phyloP scores from a whole-genome alignment of 1,140 invertebrate genomes.

The Camponotus floridanus region DNA sequence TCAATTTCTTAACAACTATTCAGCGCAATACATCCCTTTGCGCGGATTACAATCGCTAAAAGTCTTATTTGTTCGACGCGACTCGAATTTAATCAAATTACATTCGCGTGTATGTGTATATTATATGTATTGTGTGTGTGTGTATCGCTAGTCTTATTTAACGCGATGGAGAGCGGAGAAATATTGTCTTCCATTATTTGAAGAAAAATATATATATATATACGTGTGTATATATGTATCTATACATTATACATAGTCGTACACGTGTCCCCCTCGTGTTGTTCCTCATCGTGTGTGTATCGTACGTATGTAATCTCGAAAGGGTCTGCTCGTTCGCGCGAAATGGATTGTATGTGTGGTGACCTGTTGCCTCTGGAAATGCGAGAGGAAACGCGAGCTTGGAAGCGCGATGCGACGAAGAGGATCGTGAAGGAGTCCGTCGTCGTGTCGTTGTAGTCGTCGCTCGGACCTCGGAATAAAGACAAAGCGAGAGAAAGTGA shows the following conservation, averaged over 20 bases:
- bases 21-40: not conserved
- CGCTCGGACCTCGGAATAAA: not conserved
- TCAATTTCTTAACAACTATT: slow-evolving; percentile 46
- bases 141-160: slow-evolving; percentile 70
- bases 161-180: slow-evolving; percentile 81
- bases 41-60: slow-evolving; percentile 15
- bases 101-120: not conserved
- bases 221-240: slow-evolving; percentile 23
- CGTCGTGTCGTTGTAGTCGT: not conserved
- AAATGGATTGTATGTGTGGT: slow-evolving; percentile 37
- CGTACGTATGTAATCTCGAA: slow-evolving; percentile 6
- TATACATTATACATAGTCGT: slow-evolving; percentile 42
- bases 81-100: slow-evolving; percentile 45
- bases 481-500: not conserved
- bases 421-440: not conserved
- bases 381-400: slow-evolving; percentile 30
- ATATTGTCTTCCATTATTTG: slow-evolving; percentile 85
- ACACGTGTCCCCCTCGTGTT: slow-evolving; percentile 29
- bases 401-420: slow-evolving; percentile 37
- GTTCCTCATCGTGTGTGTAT: not conserved
- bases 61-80: slow-evolving; percentile 36
- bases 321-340: slow-evolving; percentile 29
- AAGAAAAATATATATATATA: slow-evolving; percentile 78
- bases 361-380: slow-evolving; percentile 61
- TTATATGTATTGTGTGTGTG: not conserved